These are phyloP conservation scores for Protobothrops flavoviridis DNA, from an alignment of 2,113 vertebrate species.

Conservation along the genomic window DNA sequence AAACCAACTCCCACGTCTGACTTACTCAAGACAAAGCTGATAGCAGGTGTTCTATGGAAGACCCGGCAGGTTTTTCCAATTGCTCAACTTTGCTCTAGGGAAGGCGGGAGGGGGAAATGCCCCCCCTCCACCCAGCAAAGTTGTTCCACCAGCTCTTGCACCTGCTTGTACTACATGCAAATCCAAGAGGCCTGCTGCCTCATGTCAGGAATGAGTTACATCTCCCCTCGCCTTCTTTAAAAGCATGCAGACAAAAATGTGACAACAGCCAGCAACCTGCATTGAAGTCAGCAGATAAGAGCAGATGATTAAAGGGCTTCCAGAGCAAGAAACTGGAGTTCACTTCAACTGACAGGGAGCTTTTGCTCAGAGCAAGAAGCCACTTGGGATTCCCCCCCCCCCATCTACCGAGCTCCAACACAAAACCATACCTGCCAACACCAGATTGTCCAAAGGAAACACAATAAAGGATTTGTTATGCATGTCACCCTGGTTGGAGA, in stretches of 20 bases:
- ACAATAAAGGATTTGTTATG: not conserved
- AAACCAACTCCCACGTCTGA: not conserved
- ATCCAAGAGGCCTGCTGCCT: slow-evolving; percentile 29
- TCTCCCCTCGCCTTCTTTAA: not conserved
- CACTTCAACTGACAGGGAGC: not conserved
- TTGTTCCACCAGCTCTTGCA: slow-evolving; percentile 20
- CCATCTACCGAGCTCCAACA: too few species aligned
- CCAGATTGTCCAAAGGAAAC: not conserved
- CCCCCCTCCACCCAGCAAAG: not conserved
- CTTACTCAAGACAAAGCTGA: not conserved
- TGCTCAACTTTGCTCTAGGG: slow-evolving; percentile 21
- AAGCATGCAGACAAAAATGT: not conserved
- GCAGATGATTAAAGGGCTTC: not conserved
- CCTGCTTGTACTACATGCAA: slow-evolving; percentile 42
- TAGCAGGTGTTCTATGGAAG: slow-evolving; percentile 31
- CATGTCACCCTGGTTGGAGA: not conserved
- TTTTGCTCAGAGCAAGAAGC: not conserved
- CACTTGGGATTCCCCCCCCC: not conserved
- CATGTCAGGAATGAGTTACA: slow-evolving; percentile 32
- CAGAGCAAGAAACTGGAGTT: not conserved
- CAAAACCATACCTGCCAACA: not conserved
- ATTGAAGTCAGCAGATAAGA: slow-evolving; percentile 7
- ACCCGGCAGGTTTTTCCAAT: slow-evolving; percentile 20
- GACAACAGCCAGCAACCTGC: slow-evolving; percentile 1
- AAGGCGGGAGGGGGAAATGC: not conserved